phyloP scores from a whole-genome alignment of 2,113 vertebrate genomes.

The Brachypodius melanocephalos region DNA sequence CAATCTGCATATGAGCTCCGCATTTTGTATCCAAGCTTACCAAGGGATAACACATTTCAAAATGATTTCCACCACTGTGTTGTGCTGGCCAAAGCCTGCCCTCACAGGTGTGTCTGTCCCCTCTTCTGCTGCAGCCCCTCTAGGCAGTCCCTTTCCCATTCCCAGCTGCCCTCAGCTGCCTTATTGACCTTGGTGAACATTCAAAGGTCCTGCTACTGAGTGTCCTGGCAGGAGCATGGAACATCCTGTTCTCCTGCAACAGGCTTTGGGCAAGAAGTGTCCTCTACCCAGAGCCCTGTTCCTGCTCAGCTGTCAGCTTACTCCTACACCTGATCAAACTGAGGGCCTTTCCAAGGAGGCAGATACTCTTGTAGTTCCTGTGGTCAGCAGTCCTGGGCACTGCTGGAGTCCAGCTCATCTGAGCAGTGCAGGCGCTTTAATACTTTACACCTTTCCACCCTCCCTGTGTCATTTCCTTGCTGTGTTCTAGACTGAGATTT shows the following conservation, averaged over 20 bases:
- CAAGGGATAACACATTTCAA: neutral
- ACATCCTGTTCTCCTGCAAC: neutral
- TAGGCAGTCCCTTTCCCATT: neutral
- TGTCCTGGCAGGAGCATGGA: neutral
- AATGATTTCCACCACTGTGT: neutral
- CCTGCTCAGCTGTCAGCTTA: neutral
- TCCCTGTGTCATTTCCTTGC: neutral
- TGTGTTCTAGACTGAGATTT: neutral
- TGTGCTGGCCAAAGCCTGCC: neutral
- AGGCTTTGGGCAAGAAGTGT: neutral
- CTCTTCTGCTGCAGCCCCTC: neutral
- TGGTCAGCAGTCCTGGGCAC: neutral
- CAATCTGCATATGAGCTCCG: neutral
- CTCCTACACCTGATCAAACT: neutral
- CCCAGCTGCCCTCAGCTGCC: neutral
- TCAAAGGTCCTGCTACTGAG: neutral
- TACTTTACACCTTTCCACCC: neutral
- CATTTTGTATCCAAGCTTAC: neutral
- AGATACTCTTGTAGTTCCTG: neutral
- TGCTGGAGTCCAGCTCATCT: neutral
- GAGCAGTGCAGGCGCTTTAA: neutral
- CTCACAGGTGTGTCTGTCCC: neutral
- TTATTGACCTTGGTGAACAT: neutral
- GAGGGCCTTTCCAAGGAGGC: neutral
- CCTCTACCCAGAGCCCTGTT: rapidly evolving